Evolutionary conservation across 2,888 invertebrate genomes (phyloP), one percentile per base, ranked within the genome.

Genomic region (Zygaena filipendulae): DNA sequence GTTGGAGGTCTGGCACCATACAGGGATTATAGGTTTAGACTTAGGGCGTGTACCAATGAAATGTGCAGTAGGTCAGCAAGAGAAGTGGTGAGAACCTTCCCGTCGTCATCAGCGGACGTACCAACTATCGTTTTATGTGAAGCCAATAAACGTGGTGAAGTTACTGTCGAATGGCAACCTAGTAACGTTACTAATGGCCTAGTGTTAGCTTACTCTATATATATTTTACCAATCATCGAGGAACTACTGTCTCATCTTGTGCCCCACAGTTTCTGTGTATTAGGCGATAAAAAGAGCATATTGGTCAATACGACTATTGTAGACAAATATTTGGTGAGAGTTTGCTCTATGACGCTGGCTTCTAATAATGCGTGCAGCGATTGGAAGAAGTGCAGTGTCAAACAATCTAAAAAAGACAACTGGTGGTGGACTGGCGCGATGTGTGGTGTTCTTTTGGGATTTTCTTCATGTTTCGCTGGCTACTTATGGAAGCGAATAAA

Each of bases 21-120:
- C 27, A 53, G 74, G 39, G 75, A 75, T 43, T 79, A 77, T 30
- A 63, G 54, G 30, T 66, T 77, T 37, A 49, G 59, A 32, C 43
- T 79, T 29, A 51, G 74, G 33, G 64, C 70, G 18, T 79, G 79
- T 38, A 49, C 52, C 24, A 38, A 40, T 3, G 31, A 42, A 2
- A 25, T 31, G 7, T 79, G 79, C 25, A 77, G 79, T 28, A 52
- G 64, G 40, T 63, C 64, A 13, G 47, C 57, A 13, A 58, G 60
- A 32, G 56, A 51, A 13, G 55, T 60, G 1, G 66, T 75, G 0
- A 56, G 67, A 36, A 79, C 77, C 2, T 41, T 60, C 13, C 34
- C 48, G 11, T 52, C 53, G 6, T 39, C 49, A 11, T 49, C 44
- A 16, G 69, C 64, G 11, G 75, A 77, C 35, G 41, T 59, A 20